These are phyloP conservation scores for Galbula dea DNA, from an alignment of 2,113 vertebrate species.

Conservation along the genomic window DNA sequence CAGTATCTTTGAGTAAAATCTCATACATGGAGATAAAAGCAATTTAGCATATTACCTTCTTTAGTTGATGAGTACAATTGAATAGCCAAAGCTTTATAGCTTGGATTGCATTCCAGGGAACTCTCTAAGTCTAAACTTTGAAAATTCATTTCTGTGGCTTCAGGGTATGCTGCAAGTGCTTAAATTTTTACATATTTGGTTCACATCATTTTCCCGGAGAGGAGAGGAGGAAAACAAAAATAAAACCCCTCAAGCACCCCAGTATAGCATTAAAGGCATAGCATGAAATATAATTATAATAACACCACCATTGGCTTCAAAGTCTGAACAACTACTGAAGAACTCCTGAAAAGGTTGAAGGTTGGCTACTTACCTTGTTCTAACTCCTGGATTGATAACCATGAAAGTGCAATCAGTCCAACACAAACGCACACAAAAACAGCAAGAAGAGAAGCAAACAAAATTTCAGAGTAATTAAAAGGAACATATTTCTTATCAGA, in stretches of 20 bases:
- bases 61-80: not conserved
- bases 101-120: not conserved
- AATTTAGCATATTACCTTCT: not conserved
- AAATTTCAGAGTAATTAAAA: constrained; percentile 57
- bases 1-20: not conserved
- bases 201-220: not conserved
- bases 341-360: not conserved
- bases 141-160: not conserved
- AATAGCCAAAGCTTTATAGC: not conserved
- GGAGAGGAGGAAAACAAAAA: not conserved
- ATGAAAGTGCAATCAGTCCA: constrained; percentile 70
- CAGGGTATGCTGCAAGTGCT: not conserved
- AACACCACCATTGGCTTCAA: not conserved
- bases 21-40: not conserved
- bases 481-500: not conserved
- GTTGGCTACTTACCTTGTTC: constrained; percentile 47
- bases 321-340: not conserved
- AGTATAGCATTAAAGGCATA: not conserved
- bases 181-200: not conserved
- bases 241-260: not conserved
- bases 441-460: constrained; percentile 45
- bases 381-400: constrained; percentile 52
- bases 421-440: constrained; percentile 33
- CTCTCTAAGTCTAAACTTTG: not conserved
- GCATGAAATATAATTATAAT: not conserved